A percentile compares a stretch with the other conserved stretches of the same genome.
These are phyloP conservation scores for Styela plicata DNA, from an alignment of 23 tunicate genomes.

Conservation along the genomic window DNA sequence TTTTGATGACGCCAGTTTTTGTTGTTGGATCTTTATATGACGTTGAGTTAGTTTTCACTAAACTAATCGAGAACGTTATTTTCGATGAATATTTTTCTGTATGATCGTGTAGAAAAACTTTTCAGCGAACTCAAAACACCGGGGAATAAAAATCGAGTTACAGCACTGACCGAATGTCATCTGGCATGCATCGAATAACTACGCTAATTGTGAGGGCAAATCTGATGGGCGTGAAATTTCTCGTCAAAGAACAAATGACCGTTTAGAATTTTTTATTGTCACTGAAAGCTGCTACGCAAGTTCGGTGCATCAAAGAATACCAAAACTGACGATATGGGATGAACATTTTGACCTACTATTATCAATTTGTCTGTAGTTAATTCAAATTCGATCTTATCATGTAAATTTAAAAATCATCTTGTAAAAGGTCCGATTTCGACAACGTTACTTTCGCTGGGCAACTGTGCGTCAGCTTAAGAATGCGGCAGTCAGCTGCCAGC, in stretches of 20 bases:
- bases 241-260: neutral
- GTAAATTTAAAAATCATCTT: neutral
- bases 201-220: slow-evolving; percentile 8
- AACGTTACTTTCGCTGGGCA: neutral
- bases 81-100: too few relatives aligned
- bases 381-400: neutral
- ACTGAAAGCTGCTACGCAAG: neutral
- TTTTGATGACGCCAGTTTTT: too few relatives aligned
- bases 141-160: too few relatives aligned
- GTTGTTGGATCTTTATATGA: too few relatives aligned
- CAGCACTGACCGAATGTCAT: neutral
- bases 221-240: slow-evolving; percentile 14
- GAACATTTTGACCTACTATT: neutral
- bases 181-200: neutral
- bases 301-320: neutral
- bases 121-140: too few relatives aligned
- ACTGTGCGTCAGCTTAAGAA: slow-evolving; percentile 4
- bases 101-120: too few relatives aligned
- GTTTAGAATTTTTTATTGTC: too few relatives aligned
- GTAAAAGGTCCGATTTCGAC: neutral
- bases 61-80: too few relatives aligned
- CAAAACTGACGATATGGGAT: neutral
- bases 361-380: neutral
- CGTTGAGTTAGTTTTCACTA: too few relatives aligned
- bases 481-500: slow-evolving; percentile 6